Base-by-base conservation (phyloP, 2,113 vertebrate genomes). In the Ploceus nigricollis region DNA sequence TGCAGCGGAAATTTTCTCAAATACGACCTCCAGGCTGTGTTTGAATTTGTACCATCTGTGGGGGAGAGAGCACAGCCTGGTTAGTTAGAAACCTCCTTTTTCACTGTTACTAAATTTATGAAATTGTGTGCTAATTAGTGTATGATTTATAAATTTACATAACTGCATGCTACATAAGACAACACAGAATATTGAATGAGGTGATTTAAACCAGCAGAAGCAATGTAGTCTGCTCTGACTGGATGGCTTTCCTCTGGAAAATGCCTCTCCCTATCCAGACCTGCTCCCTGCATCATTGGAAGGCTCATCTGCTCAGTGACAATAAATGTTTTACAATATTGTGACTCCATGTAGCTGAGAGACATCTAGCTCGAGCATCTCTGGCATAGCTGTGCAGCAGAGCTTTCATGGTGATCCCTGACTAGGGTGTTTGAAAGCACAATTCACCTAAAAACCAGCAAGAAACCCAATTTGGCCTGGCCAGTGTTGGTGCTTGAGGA, bases 131-230 rank as follows among this genome's bases (percentile, higher is more conserved):
- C 76, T 96, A 96, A 96, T 97, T 96, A 92, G 82, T 68, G 44
- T 92, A 64, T 93, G 93, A 95, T 96, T 95, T 97, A 75, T 88
- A 90, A 95, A 95, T 95, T 92, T 96, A 93, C 95, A 95, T 96
- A 94, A 88, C 90, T 88, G n/a, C 51, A 40, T 92, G 71, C 71
- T 90, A 77, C 88, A 30, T 88, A 71, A 96, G 64, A 90, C 94
- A 97, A 93, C 94, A 86, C 56, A 81, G 94, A 96, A 94, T 95
- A 86, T 27, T 83, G 76, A 97, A 93, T 86, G 60, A 96, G 80
- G 68, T 88, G 56, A 86, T 92, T 93, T 96, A 92, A 96, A 88
- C 56, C 7, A 14, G 47, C 60, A 86, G 60, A 80, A 94, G 31
- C 58, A 37, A 10, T 24, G 50, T 66, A 77, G 15, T 40, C 63